These are phyloP conservation scores for Lordiphosa collinella DNA, from an alignment of 1,140 invertebrate genomes.

Conservation along the genomic window DNA sequence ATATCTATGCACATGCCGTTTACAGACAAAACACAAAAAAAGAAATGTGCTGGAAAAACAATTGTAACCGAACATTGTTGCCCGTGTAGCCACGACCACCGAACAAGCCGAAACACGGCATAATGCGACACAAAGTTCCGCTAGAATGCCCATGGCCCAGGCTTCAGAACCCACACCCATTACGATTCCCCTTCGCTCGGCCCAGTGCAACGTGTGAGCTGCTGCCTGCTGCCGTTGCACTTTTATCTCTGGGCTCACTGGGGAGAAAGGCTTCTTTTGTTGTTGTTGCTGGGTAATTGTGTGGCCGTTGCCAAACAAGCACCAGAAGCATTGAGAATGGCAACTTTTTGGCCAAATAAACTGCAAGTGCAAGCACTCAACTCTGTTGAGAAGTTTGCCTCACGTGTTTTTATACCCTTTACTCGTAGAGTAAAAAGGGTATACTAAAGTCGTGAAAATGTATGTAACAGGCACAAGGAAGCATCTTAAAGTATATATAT, in stretches of 20 bases:
- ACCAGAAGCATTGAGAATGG: constrained; percentile 23
- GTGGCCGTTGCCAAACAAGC: constrained; percentile 40
- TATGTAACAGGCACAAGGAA: too few species aligned
- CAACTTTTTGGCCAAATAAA: constrained; percentile 63
- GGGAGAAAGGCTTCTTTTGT: constrained; percentile 44
- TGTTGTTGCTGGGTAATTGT: constrained; percentile 49
- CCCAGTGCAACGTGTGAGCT: constrained; percentile 37
- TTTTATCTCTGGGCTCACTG: constrained; percentile 26
- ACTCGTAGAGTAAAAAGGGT: too few species aligned
- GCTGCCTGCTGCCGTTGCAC: not conserved
- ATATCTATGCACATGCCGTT: constrained; percentile 45
- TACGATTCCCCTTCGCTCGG: constrained; percentile 18
- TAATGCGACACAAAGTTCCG: constrained; percentile 74
- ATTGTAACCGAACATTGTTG: constrained; percentile 65
- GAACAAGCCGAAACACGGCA: constrained; percentile 54
- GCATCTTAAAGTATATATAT: too few species aligned
- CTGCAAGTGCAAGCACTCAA: constrained; percentile 62
- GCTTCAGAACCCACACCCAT: constrained; percentile 24
- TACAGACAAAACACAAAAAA: constrained; percentile 17
- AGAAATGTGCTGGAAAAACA: constrained; percentile 36
- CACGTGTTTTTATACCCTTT: constrained; percentile 61
- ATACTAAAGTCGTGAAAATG: too few species aligned
- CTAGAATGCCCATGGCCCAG: constrained; percentile 60
- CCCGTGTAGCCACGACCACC: constrained; percentile 69
- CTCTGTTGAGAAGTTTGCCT: constrained; percentile 38